Base-by-base conservation (phyloP, 1,140 invertebrate species). In the Drosophila persimilis region DNA sequence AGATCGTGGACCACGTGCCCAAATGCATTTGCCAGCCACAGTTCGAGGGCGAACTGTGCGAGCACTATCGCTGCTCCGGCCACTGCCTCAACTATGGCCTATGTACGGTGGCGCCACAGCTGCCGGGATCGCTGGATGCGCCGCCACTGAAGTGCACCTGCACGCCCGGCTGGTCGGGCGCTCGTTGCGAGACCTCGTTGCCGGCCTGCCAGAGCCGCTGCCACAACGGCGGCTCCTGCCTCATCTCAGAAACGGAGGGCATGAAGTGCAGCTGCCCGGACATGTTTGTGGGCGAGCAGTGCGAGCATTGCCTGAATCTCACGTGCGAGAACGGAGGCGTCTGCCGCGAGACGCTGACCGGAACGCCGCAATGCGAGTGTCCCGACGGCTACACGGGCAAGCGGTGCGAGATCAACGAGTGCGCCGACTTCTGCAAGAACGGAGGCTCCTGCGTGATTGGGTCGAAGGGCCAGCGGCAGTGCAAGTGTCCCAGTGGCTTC, bases 61-160 rank as follows among this genome's bases (percentile, higher is more conserved):
- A 95, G 73, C 92, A 93, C 43, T 95, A 94, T 80, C 91, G 93
- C 15, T 95, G 94, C 81, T 93, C 93, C 0, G 93, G 93, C 46
- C 93, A 93, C 79, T 95, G 95, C 72, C 92, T 92, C 66, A 95
- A 95, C 90, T 93, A 93, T 73, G 94, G 94, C 22, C 90, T 93
- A 6, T 95, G 95, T 73, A 93, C 93, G 46, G 76, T 91, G 44
- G 90, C 86, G 1, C 77, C 86, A 0, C 77, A 89, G 39, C 6
- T 91, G 51, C 90, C 90, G 0, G 84, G 86, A 8, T 47, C 79
- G 0, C 26, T 45, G 6, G 90, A 84, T 0, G 77, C 69, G 3
- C 89, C 90, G 15, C 80, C 90, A 1, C 62, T 91, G 3, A 91
- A 93, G 80, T 96, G 95, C 84, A 92, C 92, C 54, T 96, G 95